A percentile compares a stretch with the other conserved stretches of the same genome.
These are phyloP conservation scores for Halichoerus grypus DNA, from an alignment of 2,113 vertebrate species.

Conservation along the genomic window DNA sequence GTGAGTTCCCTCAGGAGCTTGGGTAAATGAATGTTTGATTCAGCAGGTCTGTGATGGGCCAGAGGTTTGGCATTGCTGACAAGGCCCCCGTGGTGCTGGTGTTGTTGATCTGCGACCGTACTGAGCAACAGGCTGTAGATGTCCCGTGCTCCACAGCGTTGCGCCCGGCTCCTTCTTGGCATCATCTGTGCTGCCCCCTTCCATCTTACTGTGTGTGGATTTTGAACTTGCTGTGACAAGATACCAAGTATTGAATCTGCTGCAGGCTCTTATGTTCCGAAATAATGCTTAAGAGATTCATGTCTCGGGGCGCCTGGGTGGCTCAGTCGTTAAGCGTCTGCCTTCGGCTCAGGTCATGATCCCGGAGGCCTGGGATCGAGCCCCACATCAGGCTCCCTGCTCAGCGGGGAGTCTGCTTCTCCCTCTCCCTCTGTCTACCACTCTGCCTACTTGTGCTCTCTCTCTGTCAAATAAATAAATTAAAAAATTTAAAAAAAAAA, in stretches of 20 bases:
- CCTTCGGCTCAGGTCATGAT: too few relatives aligned
- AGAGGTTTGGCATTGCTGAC: background rate
- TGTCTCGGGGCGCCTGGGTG: too few relatives aligned
- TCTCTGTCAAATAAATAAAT: too few relatives aligned
- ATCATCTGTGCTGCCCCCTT: rapidly evolving
- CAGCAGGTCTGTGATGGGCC: background rate
- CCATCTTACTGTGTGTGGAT: background rate
- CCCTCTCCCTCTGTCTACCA: too few relatives aligned
- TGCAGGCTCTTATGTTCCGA: background rate
- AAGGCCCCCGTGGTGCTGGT: background rate
- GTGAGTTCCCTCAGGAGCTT: background rate
- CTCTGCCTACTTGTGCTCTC: too few relatives aligned
- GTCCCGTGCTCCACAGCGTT: rapidly evolving
- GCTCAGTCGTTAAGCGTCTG: too few relatives aligned
- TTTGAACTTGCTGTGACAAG: background rate
- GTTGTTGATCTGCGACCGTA: background rate
- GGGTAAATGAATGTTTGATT: background rate
- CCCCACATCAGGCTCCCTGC: too few relatives aligned
- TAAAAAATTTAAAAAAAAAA: too few relatives aligned
- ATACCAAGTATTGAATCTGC: background rate
- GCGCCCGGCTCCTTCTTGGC: background rate
- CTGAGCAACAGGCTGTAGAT: background rate
- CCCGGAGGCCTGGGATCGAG: too few relatives aligned
- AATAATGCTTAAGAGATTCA: background rate
- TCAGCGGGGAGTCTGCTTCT: too few relatives aligned